Conservation (phyloP, 1,140 invertebrate genomes). For the Dreissena rostriformis region DNA sequence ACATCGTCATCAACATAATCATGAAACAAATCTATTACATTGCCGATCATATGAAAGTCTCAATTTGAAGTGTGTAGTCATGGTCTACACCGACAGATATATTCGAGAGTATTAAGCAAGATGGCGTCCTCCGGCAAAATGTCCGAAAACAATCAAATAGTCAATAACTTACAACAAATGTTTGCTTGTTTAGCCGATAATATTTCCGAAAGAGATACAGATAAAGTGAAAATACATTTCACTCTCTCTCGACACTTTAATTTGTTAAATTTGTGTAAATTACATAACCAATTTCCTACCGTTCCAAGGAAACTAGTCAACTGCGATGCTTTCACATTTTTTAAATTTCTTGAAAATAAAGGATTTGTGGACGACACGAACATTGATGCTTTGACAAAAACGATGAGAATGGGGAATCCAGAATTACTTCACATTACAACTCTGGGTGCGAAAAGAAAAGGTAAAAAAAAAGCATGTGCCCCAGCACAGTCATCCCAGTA, state of each 20-base stretch:
- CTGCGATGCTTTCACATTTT: slow-evolving; percentile 67
- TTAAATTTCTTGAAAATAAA: slow-evolving; percentile 69
- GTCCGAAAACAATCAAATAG: not conserved
- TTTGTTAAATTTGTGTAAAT: slow-evolving; percentile 7
- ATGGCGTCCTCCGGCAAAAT: slow-evolving; percentile 29
- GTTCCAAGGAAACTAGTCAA: slow-evolving; percentile 27
- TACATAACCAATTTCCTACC: not conserved
- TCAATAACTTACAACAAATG: slow-evolving; percentile 29
- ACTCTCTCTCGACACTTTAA: not conserved
- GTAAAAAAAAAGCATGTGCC: too few relatives aligned
- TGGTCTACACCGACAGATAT: too few relatives aligned
- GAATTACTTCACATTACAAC: slow-evolving; percentile 58
- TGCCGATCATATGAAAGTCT: too few relatives aligned
- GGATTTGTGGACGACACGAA: slow-evolving; percentile 72
- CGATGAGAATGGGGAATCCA: slow-evolving; percentile 69
- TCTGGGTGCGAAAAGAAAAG: too few relatives aligned
- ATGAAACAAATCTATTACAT: too few relatives aligned
- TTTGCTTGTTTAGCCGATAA: slow-evolving; percentile 18
- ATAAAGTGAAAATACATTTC: slow-evolving; percentile 23
- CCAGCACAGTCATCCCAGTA: too few relatives aligned
- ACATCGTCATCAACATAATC: too few relatives aligned
- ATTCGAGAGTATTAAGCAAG: not conserved
- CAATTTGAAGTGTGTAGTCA: too few relatives aligned
- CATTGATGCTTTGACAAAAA: slow-evolving; percentile 65
- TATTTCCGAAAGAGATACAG: slow-evolving; percentile 19